A percentile compares a stretch with the other conserved stretches of the same genome.
Evolutionary conservation across 2,888 invertebrate genomes (phyloP).

Genomic region (Lamellibrachia columna): DNA sequence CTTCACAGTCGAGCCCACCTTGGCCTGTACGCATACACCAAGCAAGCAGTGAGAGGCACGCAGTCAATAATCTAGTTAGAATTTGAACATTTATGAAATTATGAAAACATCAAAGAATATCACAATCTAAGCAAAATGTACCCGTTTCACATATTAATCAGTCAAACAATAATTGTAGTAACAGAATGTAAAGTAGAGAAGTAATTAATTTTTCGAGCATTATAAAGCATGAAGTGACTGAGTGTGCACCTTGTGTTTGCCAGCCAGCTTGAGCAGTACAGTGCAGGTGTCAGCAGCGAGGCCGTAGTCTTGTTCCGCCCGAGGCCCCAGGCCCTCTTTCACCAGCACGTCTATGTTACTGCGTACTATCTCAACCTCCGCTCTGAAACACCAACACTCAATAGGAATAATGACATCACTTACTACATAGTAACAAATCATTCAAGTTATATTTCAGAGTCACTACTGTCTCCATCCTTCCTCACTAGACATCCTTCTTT

Average conservation of each 20-base stretch:
- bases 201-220: background rate
- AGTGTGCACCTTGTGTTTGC: constrained; percentile 47
- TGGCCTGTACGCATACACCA: constrained; percentile 42
- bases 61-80: background rate
- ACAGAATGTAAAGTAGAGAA: background rate
- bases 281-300: constrained; percentile 73
- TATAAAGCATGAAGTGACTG: background rate
- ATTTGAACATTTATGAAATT: background rate
- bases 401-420: no score
- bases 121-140: constrained; percentile 24
- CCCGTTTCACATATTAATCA: background rate
- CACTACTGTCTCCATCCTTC: no score
- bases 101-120: background rate
- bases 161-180: background rate
- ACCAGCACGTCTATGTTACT: constrained; percentile 79
- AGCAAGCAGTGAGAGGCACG: no score
- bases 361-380: constrained; percentile 65
- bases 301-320: constrained; percentile 68
- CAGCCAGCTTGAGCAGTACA: constrained; percentile 69
- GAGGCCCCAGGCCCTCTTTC: constrained; percentile 75
- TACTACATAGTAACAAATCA: no score
- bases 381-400: constrained; percentile 54
- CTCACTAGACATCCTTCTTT: no score
- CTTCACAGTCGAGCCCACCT: constrained; percentile 51
- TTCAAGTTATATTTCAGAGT: no score